Percentiles rank a stretch among this genome's conserved stretches.
These are phyloP conservation scores for Pogonophryne albipinna DNA, from an alignment of 2,797 vertebrate genomes.

Conservation along the genomic window DNA sequence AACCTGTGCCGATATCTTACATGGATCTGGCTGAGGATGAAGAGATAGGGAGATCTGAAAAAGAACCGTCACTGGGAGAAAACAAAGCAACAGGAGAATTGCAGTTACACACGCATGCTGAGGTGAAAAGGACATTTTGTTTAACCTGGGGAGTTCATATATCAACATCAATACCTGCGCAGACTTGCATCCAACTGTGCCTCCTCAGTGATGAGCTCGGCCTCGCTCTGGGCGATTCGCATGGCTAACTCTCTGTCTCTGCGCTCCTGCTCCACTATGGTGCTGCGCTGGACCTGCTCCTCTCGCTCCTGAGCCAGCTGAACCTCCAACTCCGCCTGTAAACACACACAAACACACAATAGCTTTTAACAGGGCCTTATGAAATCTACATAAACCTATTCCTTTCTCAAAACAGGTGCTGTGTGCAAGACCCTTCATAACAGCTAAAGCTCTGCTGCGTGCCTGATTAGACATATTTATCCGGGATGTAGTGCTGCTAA, in stretches of 20 bases:
- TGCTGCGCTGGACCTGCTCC: conserved; percentile 89
- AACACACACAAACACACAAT: conserved; percentile 49
- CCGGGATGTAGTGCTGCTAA: conserved; percentile 48
- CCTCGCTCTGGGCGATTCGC: conserved; percentile 95
- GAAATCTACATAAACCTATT: conserved; percentile 24
- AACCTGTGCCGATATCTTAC: conserved; percentile 70
- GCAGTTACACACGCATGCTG: conserved; percentile 51
- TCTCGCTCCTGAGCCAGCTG: conserved; percentile 92
- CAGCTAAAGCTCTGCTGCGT: conserved; percentile 43
- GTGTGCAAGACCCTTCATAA: conserved; percentile 48
- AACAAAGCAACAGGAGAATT: conserved; percentile 66
- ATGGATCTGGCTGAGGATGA: conserved; percentile 73
- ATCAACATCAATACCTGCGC: conserved; percentile 88
- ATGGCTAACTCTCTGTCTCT: conserved; percentile 96
- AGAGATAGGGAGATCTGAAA: conserved; percentile 76
- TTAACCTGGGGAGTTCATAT: not conserved
- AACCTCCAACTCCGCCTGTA: conserved; percentile 92
- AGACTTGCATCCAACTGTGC: conserved; percentile 87
- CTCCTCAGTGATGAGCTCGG: conserved; percentile 96
- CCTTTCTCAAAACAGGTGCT: conserved; percentile 18
- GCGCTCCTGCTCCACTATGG: conserved; percentile 93
- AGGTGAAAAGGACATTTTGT: not conserved
- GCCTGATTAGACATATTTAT: conserved; percentile 64
- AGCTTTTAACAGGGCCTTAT: conserved; percentile 1
- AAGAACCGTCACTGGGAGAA: conserved; percentile 78